Base-by-base conservation (phyloP, 2,113 vertebrate species). In the Sylvicapra grimmia region DNA sequence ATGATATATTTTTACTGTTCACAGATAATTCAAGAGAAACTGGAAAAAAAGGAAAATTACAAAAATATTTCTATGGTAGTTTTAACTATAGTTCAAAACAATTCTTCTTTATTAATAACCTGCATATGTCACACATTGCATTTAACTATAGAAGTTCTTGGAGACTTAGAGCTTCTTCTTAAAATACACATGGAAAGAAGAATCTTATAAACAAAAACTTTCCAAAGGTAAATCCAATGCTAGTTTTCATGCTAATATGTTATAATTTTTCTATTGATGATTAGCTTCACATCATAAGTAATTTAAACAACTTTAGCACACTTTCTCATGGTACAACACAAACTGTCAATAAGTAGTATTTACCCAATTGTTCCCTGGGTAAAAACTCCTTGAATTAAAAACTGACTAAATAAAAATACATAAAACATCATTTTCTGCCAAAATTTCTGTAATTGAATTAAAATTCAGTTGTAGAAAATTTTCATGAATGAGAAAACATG, bases 1-100 rank as follows among this genome's bases (percentile, higher is more conserved):
- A 90, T 56, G 31, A 33, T 63, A 33, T 83, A 87, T 97, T 96
- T 89, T 93, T 91, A 86, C 65, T 82, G 29, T 94, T 91, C 97
- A 96, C 15, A 96, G 5, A 5, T 87, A 14, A n/a, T 95, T 96
- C 54, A 95, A 97, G 85, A 77, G 54, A 65, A 96, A 7, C 59
- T 79, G 72, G 27, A 51, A 68, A 0, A 97, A 97, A 94, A 6
- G 14, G 25, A 90, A 21, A 40, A 96, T 72, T 49, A 49, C 51
- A 80, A 58, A 12, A 93, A 83, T 90, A 97, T 93, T 65, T 88
- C 29, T n/a, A 65, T 16, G 21, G 61, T 7, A 2, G 0, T 86
- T 92, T 87, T 16, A 61, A 21, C 82, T 97, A 86, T 47, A 85
- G 53, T 61, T n/a, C 56, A 27, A n/a, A 94, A 90, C 97, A 96